Evolutionary conservation across 2,113 vertebrate genomes (phyloP).

Genomic region (Laterallus jamaicensis): DNA sequence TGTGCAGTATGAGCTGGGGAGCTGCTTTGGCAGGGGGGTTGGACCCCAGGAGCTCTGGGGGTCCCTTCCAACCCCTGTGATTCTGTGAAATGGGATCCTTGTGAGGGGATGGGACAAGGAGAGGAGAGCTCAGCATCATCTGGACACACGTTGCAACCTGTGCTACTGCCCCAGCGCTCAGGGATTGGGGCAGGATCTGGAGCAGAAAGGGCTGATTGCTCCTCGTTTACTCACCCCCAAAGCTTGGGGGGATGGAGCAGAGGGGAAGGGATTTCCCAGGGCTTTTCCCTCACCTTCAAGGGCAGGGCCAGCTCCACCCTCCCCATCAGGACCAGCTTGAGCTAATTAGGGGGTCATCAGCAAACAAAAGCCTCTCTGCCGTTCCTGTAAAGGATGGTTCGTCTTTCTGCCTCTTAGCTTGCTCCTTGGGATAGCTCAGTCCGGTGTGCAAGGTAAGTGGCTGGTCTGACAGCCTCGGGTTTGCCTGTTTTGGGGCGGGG

Average conservation of each 20-base stretch:
- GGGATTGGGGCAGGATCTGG: not conserved
- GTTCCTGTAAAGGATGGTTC: rapidly evolving
- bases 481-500: not conserved
- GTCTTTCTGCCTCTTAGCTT: rapidly evolving
- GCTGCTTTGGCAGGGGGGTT: too few species aligned
- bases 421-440: rapidly evolving
- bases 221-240: rapidly evolving
- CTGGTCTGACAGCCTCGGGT: not conserved
- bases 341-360: not conserved
- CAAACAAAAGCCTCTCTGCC: not conserved
- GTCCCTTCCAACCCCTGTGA: too few species aligned
- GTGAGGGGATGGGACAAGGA: not conserved
- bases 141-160: not conserved
- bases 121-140: not conserved
- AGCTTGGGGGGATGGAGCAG: not conserved
- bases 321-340: not conserved
- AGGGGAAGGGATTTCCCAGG: not conserved
- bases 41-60: too few species aligned
- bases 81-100: not conserved
- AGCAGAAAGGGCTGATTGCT: not conserved
- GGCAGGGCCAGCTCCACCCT: not conserved
- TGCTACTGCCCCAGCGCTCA: not conserved
- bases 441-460: rapidly evolving
- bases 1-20: too few species aligned
- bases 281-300: not conserved